Conservation (phyloP, 2,888 invertebrate species). For the Daptonema setosum region DNA sequence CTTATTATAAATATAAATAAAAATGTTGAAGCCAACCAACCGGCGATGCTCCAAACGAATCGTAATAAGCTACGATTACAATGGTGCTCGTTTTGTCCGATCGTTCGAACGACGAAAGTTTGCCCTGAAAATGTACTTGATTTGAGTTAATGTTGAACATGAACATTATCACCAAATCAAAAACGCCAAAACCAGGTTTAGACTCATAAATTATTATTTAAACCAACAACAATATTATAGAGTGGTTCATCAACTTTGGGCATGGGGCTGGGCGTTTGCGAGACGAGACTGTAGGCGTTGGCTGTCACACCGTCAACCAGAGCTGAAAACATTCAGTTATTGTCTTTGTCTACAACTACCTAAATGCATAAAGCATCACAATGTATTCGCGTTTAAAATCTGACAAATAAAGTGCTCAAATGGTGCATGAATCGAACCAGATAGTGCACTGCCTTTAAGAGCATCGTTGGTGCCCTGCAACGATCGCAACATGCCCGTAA, state of each 20-base stretch:
- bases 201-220: too few relatives aligned
- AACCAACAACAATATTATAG: constrained; percentile 4
- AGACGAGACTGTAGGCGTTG: constrained; percentile 19
- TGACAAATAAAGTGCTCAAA: not conserved
- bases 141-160: not conserved
- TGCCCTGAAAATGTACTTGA: constrained; percentile 13
- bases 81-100: constrained; percentile 55
- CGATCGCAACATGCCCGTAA: not conserved
- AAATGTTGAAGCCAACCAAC: too few relatives aligned
- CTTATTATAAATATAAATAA: too few relatives aligned
- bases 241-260: constrained; percentile 6
- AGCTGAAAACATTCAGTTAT: constrained; percentile 8
- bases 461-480: not conserved
- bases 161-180: not conserved
- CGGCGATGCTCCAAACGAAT: constrained; percentile 65
- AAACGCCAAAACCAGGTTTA: too few relatives aligned
- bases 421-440: not conserved
- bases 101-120: constrained; percentile 17
- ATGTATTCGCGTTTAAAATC: too few relatives aligned
- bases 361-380: not conserved
- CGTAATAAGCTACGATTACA: constrained; percentile 74
- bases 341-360: too few relatives aligned
- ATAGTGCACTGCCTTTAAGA: constrained; percentile 2
- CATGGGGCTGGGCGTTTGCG: constrained; percentile 4
- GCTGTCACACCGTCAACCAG: constrained; percentile 17